Base-by-base conservation (phyloP, 2,888 invertebrate species). In the Parapristionchus giblindavisi region DNA sequence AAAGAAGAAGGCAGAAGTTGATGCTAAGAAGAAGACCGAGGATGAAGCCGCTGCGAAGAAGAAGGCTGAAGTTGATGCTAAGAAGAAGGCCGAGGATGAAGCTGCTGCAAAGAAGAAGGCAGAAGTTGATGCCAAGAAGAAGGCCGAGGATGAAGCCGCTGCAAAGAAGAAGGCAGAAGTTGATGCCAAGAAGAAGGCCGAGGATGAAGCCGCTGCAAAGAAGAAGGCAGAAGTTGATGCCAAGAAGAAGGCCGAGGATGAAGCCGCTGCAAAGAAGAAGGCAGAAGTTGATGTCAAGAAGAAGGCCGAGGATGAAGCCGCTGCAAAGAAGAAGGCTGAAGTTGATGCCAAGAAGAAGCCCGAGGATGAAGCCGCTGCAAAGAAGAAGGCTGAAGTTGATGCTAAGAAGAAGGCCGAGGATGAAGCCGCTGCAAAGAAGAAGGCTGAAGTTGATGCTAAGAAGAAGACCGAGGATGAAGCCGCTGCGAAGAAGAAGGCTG, bases 181-280 rank as follows among this genome's bases (percentile, higher is more conserved):
- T 51, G 43, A 52, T 36, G 76, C 58, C 24, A 70, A 80, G 52
- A 29, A 48, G 32, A 73, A 70, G 71, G 54, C 40, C 32, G 72
- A 74, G 43, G 54, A 52, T 21, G 21, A 5, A 3, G 52, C 5
- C 4, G 52, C 52, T 24, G 52, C 5, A 21, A 24, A 5, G 21
- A 52, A 8, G 52, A 52, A 52, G 52, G 21, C 52, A 21, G 21
- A 5, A 4, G 52, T 32, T 40, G 29, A 27, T 51, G 43, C 27
- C 17, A 77, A n/a, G 52, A 52, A 52, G 52, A 52, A 52, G 5
- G 21, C 4, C n/a, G n/a, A 4, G 6, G 52, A 5, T 8, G 63
- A 61, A 2, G 68, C 71, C 36, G 43, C 63, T 27, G 76, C 72
- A n/a, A 75, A 80, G 65, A 40, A 48, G 32, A 73, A 61, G 63